Percentiles rank a stretch among this genome's conserved stretches.
Evolutionary conservation across 2,888 invertebrate genomes (phyloP).

Genomic region (Ernsta delagoae): DNA sequence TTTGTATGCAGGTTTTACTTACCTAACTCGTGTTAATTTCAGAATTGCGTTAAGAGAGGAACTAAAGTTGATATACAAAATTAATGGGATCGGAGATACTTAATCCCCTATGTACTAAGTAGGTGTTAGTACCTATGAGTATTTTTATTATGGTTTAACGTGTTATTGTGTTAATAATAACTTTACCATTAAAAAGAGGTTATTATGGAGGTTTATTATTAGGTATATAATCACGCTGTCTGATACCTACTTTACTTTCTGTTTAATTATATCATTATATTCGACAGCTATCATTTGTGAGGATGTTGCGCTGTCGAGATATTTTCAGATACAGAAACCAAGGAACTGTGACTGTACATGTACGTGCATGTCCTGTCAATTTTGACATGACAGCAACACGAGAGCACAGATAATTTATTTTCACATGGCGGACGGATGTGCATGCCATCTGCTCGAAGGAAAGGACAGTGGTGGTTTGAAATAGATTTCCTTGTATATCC

Average conservation of each 20-base stretch:
- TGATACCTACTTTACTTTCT: neutral
- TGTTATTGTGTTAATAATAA: too few species aligned
- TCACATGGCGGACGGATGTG: slow-evolving; percentile 11
- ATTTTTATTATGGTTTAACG: too few species aligned
- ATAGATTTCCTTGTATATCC: too few species aligned
- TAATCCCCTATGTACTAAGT: too few species aligned
- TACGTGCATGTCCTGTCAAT: slow-evolving; percentile 28
- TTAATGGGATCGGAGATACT: too few species aligned
- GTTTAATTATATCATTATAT: slow-evolving; percentile 18
- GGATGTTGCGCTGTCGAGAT: slow-evolving; percentile 40
- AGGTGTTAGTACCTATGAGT: too few species aligned
- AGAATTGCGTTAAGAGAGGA: too few species aligned
- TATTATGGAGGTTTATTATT: too few species aligned
- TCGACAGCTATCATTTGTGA: slow-evolving; percentile 26
- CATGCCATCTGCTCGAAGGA: slow-evolving; percentile 7
- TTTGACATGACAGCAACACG: slow-evolving; percentile 45
- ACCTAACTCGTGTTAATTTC: too few species aligned
- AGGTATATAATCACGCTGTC: neutral
- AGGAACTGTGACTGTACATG: slow-evolving; percentile 40
- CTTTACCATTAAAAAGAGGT: too few species aligned
- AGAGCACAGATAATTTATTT: slow-evolving; percentile 49
- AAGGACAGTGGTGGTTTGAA: neutral
- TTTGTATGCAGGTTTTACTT: neutral
- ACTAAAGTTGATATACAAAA: too few species aligned
- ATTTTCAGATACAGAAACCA: slow-evolving; percentile 31